Base-by-base conservation (phyloP, 2,888 invertebrate genomes). In the Lasius platythorax region DNA sequence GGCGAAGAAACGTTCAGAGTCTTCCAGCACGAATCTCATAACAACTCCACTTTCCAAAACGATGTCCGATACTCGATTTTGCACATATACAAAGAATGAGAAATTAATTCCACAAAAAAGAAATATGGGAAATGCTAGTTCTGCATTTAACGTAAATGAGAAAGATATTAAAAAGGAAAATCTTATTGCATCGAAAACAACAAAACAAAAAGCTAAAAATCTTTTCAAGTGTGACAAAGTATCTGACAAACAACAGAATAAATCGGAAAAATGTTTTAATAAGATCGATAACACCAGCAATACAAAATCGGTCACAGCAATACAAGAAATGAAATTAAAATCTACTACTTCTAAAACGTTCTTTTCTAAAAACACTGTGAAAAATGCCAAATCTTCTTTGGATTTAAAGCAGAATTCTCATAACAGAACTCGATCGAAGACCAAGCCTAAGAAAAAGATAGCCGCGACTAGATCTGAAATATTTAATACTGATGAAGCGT, bases 401-500 rank as follows among this genome's bases (percentile, higher is more conserved):
- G n/a, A 18, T 46, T 61, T 37, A 46, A 43, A 12, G 12, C 58
- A 46, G 28, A 72, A 61, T 46, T 61, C 12, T 3, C 58, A n/a
- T 11, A 28, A 23, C 15, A 72, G 12, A 23, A 23, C 18, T 70
- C 72, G 33, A 79, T 9, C 46, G 6, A 85, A 68, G n/a, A 11
- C 33, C n/a, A 85, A 86, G 73, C 11, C 53, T 40, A 90, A 86
- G 18, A 87, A 86, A 11, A 87, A 85, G 46, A 30, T 84, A 12
- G 40, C 50, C 2, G 85, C 81, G 28, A 88, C 85, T 18, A 88
- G 87, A 18, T 89, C 90, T 4, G 86, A 85, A 28, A 88, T 79
- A 46, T 58, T 86, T 18, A 85, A 15, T 5, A 85, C 74, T 2
- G 85, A 63, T 8, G 40, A 83, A 3, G 46, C 15, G 0, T 37